These are phyloP conservation scores for Chelon auratus DNA, from an alignment of 2,797 vertebrate genomes.

Conservation along the genomic window DNA sequence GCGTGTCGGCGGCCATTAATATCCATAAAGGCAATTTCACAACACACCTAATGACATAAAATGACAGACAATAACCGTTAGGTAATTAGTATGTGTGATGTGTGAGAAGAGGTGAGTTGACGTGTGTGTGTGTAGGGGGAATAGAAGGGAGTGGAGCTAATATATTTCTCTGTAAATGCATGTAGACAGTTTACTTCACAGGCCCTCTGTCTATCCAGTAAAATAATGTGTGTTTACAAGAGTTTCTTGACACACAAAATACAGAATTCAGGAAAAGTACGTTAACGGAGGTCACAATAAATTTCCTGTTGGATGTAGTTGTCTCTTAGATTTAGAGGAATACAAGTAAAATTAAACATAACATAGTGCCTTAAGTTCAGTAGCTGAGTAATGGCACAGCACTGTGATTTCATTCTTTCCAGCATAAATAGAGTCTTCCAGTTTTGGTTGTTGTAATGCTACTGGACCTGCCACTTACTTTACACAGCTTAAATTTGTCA, in stretches of 20 bases:
- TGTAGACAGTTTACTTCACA: constrained; percentile 10
- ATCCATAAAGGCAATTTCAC: constrained; percentile 74
- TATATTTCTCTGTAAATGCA: constrained; percentile 24
- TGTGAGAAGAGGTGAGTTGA: constrained; percentile 16
- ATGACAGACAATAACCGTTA: constrained; percentile 64
- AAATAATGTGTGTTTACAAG: neutral
- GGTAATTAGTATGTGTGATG: constrained; percentile 55
- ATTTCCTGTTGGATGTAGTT: too few species aligned
- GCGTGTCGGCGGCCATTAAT: constrained; percentile 64
- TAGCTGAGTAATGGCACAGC: too few species aligned
- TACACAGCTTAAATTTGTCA: too few species aligned
- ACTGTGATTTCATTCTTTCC: too few species aligned
- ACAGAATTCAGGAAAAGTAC: neutral
- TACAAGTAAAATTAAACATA: too few species aligned
- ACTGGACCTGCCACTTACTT: too few species aligned
- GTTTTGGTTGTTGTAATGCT: too few species aligned
- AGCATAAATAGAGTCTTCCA: too few species aligned
- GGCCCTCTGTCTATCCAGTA: neutral
- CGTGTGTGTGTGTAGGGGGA: neutral
- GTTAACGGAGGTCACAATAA: neutral
- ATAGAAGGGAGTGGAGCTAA: constrained; percentile 13
- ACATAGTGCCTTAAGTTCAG: too few species aligned
- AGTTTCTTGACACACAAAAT: neutral
- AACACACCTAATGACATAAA: constrained; percentile 72
- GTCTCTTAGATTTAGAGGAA: too few species aligned